Conservation (phyloP, 1,140 invertebrate species). For the Acyrthosiphon pisum region DNA sequence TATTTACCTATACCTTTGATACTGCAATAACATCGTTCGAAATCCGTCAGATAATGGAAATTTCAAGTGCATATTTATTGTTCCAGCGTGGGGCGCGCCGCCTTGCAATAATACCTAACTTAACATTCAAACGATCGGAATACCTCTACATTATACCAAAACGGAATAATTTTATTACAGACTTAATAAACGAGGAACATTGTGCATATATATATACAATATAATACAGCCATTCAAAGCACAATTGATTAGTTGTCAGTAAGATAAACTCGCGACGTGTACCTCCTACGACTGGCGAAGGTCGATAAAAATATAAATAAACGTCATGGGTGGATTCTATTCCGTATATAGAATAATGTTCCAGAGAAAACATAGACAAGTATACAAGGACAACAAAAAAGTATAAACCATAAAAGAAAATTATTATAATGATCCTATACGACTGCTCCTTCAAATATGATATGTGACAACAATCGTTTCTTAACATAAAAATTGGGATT, state of each 20-base stretch:
- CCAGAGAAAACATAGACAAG: neutral
- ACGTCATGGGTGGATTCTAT: neutral
- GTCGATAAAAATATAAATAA: neutral
- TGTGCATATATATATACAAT: neutral
- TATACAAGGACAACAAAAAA: neutral
- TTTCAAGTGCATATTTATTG: neutral
- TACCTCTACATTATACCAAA: neutral
- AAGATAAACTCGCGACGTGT: neutral
- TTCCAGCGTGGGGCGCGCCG: neutral
- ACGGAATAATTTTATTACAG: neutral
- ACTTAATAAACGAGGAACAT: neutral
- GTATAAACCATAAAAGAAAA: neutral
- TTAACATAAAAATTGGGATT: neutral
- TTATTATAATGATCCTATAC: neutral
- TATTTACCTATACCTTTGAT: neutral
- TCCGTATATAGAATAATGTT: neutral
- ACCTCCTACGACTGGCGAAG: neutral
- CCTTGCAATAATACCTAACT: neutral
- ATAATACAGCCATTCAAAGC: neutral
- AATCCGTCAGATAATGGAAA: neutral
- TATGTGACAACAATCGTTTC: neutral
- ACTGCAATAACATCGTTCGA: neutral
- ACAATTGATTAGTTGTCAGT: neutral
- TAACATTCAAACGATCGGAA: neutral
- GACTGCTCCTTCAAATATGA: neutral